phyloP scores from a whole-genome alignment of 2,113 vertebrate genomes.

The Malaclemys terrapin region DNA sequence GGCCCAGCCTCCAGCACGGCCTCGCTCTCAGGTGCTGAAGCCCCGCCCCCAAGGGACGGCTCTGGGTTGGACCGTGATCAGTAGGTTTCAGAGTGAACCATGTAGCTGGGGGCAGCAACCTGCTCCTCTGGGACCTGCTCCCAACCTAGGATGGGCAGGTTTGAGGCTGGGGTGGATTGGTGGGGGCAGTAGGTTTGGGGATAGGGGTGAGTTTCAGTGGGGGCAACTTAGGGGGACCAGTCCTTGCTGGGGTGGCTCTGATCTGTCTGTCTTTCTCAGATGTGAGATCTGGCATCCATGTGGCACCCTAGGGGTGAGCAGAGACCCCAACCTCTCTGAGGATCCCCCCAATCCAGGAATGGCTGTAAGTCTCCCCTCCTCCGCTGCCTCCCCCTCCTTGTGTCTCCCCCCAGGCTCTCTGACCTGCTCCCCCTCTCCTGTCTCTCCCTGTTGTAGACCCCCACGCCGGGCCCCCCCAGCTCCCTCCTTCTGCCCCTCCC shows the following conservation, averaged over 20 bases:
- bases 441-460: conserved; percentile 4
- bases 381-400: not conserved
- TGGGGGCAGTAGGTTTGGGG: too few relatives aligned
- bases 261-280: not conserved
- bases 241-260: not conserved
- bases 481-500: not conserved
- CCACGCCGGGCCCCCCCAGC: not conserved
- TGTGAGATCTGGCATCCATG: too few relatives aligned
- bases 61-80: not conserved
- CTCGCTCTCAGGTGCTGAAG: too few relatives aligned
- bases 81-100: not conserved
- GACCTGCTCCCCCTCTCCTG: not conserved
- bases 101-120: too few relatives aligned
- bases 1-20: too few relatives aligned
- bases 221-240: not conserved
- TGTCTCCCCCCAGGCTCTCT: not conserved
- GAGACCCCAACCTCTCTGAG: not conserved
- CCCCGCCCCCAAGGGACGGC: too few relatives aligned
- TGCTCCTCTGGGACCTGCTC: too few relatives aligned
- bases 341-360: not conserved
- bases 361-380: not conserved
- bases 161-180: too few relatives aligned
- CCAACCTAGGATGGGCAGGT: too few relatives aligned
- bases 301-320: not conserved
- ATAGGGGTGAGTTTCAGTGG: not conserved